phyloP scores from a whole-genome alignment of 1,140 invertebrate species.

The Sipha flava region DNA sequence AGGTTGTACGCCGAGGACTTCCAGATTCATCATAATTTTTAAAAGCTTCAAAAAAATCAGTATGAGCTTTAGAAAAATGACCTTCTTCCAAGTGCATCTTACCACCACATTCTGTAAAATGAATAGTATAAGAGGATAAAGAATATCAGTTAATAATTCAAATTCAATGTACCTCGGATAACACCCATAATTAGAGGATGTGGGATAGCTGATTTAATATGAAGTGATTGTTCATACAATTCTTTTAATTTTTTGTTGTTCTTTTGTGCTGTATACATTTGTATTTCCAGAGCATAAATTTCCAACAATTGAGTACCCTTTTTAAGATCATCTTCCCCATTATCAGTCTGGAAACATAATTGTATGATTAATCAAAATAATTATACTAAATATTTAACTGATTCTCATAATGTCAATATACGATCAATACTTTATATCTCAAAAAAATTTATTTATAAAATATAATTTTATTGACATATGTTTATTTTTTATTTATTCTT shows the following conservation, averaged over 20 bases:
- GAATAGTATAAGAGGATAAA: not conserved
- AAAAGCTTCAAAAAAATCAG: conserved; percentile 99
- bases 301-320: conserved; percentile 97
- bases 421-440: too few species aligned
- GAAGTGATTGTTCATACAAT: conserved; percentile 94
- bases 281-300: conserved; percentile 98
- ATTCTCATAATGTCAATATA: too few species aligned
- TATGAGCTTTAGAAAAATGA: conserved; percentile 98
- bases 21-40: conserved; percentile 99
- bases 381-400: too few species aligned
- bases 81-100: conserved; percentile 99
- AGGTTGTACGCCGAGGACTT: conserved; percentile 92
- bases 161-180: conserved; percentile 66
- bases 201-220: conserved; percentile 98
- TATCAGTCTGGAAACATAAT: conserved; percentile 69
- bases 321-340: conserved; percentile 98
- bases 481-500: too few species aligned
- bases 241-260: conserved; percentile 99
- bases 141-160: not conserved
- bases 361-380: not conserved
- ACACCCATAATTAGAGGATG: conserved; percentile 99
- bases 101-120: conserved; percentile 85
- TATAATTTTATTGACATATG: too few species aligned
- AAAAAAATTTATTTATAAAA: too few species aligned
- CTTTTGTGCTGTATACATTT: conserved; percentile 99